Conservation (phyloP, 2,113 vertebrate species). For the Mixornis gularis region DNA sequence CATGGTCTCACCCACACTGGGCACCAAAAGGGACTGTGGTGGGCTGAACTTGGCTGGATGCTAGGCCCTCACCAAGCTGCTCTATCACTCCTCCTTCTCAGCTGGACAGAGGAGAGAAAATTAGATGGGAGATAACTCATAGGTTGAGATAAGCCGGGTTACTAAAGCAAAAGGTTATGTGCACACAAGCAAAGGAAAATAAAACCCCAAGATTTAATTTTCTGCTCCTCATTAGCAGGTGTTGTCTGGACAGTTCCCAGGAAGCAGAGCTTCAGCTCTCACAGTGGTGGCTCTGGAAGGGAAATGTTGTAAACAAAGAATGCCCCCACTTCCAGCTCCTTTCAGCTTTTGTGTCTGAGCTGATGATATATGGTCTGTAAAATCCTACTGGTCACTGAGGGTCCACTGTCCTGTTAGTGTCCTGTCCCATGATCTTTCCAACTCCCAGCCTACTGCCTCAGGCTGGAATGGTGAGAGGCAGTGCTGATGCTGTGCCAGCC, state of each 20-base stretch:
- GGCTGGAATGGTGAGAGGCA: neutral
- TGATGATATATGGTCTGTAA: neutral
- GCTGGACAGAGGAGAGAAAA: neutral
- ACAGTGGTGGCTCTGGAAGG: neutral
- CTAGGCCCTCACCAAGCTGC: neutral
- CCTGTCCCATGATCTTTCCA: neutral
- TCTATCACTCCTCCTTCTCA: neutral
- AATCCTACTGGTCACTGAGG: neutral
- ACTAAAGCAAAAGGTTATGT: neutral
- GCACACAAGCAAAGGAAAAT: neutral
- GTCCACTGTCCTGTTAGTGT: neutral
- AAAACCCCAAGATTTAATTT: neutral
- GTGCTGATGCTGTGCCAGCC: rapidly evolving
- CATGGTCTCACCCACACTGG: no score
- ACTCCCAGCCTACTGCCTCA: neutral
- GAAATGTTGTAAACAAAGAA: neutral
- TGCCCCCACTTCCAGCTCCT: neutral
- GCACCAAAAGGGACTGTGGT: neutral
- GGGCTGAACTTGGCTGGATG: neutral
- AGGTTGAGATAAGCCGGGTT: neutral
- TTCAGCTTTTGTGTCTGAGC: neutral
- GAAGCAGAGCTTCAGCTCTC: neutral
- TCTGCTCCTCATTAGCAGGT: neutral
- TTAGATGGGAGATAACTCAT: neutral
- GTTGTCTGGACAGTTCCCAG: neutral